Evolutionary conservation across 2,113 vertebrate species (phyloP), one percentile per base, ranked within the genome.

Genomic region (Erinaceus europaeus): DNA sequence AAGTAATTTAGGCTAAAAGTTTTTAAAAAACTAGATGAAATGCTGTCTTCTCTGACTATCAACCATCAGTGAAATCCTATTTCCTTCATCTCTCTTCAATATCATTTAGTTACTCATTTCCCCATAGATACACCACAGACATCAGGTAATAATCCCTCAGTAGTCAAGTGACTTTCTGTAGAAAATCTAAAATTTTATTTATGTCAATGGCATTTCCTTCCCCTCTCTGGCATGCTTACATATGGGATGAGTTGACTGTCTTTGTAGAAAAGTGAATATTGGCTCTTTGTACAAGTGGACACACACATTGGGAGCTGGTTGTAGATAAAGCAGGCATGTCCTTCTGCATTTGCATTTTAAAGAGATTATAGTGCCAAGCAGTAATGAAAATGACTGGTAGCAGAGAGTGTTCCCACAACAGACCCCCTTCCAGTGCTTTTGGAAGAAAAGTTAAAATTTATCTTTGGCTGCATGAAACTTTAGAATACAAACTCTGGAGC

Each of bases 21-120:
- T 78, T 87, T 67, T 88, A 88, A 50, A 91, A 92, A 61, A 53
- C 23, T 50, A 55, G 91, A 81, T 76, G 57, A 84, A 86, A 76
- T 84, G 76, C 48, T 86, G 32, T 72, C 72, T 86, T n/a, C 74
- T 50, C 36, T 59, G 84, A 81, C 67, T 78, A 38, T 75, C 65
- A 90, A 1, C 46, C 62, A 57, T 86, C 77, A 61, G 71, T 86
- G 81, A 84, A 68, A 57, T 88, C 12, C 23, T 29, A 52, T 81
- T 90, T 44, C 11, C 76, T 53, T 86, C 57, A 29, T 86, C 59
- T 57, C 81, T 90, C 78, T 32, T 38, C 55, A 53, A 69, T 65
- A 64, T 72, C 59, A 29, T 76, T 75, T 75, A 59, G 76, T 90
- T 92, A 72, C 9, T 29, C 21, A n/a, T 65, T 86, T 74, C 77